Evolutionary conservation across 2,888 invertebrate genomes (phyloP), one percentile per base, ranked within the genome.

Genomic region (Lochmaea crataegi): DNA sequence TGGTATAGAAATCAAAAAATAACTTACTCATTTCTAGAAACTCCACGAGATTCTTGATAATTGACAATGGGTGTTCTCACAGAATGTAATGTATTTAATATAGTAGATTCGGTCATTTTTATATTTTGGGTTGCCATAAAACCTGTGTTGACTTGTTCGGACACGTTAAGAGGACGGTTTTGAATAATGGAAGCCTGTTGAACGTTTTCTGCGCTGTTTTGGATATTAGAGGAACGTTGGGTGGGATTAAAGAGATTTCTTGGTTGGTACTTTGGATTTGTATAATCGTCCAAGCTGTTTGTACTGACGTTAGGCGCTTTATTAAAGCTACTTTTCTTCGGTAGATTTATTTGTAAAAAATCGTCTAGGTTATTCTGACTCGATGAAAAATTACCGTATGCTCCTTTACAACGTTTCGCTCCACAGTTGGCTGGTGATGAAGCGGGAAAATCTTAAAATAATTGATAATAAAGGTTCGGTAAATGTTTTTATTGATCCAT

Each of bases 31-130:
- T 79, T 78, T 80, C 80, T 82, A 0, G 83, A 72, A 65, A 86
- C 76, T 9, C 86, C 86, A 61, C 81, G 79, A 38, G 78, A 75
- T 74, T 84, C 84, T 76, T 86, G 84, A 71, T 86, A 86, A 41
- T 83, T 83, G 0, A 84, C 83, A n/a, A 86, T 75, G 5, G 85
- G 85, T 71, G 84, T 82, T 69, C 86, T 77, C 14, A 84, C 72
- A 61, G 78, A 75, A 42, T 80, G 68, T 42, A 84, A 67, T 32
- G 77, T 76, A 65, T 73, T 69, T 14, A 81, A 58, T 11, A 80
- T 53, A 53, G 75, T 75, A 11, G 79, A 80, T 63, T 80, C 76
- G 2, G 78, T 71, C 58, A 80, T 63, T 10, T 42, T 63, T 9
- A 63, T 18, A 16, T 16, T 63, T 18, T 53, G 10, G 2, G 10